Evolutionary conservation across 2,888 invertebrate genomes (phyloP), one percentile per base, ranked within the genome.

Genomic region (Drosophila siamana): DNA sequence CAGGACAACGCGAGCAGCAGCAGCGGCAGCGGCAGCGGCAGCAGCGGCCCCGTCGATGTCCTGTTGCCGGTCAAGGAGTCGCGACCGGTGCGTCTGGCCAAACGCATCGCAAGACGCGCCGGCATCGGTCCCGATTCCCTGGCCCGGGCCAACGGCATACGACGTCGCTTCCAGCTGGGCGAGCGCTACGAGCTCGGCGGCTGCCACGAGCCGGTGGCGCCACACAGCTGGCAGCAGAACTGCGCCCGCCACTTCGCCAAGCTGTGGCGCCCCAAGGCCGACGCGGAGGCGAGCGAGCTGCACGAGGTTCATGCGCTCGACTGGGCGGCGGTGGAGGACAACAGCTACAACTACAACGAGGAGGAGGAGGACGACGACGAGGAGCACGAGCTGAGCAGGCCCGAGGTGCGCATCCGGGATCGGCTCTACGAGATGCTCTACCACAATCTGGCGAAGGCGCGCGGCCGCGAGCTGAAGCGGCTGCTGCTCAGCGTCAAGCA

Each of bases 121-220:
- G 79, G 75, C 6, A 43, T 76, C 13, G 76, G 40, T 5, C n/a
- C 24, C 1, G 41, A 56, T 9, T 80, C 72, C 0, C 1, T 24
- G 2, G 80, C 77, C 0, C 9, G 36, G 0, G 28, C 30, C 8
- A 64, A 71, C 8, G 76, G 80, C 2, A 36, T 9, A 0, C 13
- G 71, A 2, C 65, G 71, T 9, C 71, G 71, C n/a, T 55, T 7
- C 4, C 6, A 11, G 4, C 4, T 40, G 1, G 8, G 33, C 1
- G 44, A 33, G 11, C 48, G 38, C 2, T 54, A 38, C 13, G 9
- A 38, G 3, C 4, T 26, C 24, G 1, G 40, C 2, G 9, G 52
- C 13, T 7, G 7, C 0, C 6, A 6, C 13, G n/a, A 3, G 5
- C 0, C 33, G n/a, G 1, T 11, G 30, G 1, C 11, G 11, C 4